Evolutionary conservation across 1,140 invertebrate genomes (phyloP), one percentile per base, ranked within the genome.

Genomic region (Archegozetes longisetosus): DNA sequence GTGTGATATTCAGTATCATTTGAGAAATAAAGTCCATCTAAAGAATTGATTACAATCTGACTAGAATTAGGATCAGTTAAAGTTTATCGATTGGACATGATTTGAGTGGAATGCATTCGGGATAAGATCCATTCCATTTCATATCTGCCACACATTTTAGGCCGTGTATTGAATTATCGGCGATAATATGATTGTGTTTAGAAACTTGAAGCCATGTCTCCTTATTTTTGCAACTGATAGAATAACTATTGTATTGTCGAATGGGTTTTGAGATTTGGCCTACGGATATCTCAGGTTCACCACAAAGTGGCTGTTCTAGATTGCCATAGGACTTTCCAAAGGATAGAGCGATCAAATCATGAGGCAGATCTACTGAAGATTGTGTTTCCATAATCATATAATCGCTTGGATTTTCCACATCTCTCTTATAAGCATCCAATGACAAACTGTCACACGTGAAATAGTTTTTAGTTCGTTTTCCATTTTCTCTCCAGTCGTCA

Each of bases 311-410:
- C 22, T 58, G 46, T 13, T 14, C 28, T 20, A 50, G 46, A 40
- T 51, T 58, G 46, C 51, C 51, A 24, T 58, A 58, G 13, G 25
- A 14, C 17, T 3, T 28, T 9, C 57, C 57, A 23, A 58, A 58
- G 27, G 50, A 58, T 20, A 58, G 3, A 17, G 57, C 57, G 2
- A 51, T 29, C 9, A 58, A 51, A 24, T 58, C 57, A 46, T 58
- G 57, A 4, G 57, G n/a, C 2, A 58, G 1, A 50, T 58, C 49
- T n/a, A 23, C 46, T 46, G 57, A 50, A 9, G 51, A n/a, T 40
- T 51, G 48, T 20, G 57, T 58, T 2, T 47, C 20, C 57, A 58
- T 58, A 20, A 58, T 29, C 57, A 58, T 51, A 53, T 58, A 58
- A 27, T 58, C 49, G 14, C 13, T 12, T 29, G 57, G 57, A 58